Conservation (phyloP, 2,113 vertebrate genomes). For the Rissa tridactyla region DNA sequence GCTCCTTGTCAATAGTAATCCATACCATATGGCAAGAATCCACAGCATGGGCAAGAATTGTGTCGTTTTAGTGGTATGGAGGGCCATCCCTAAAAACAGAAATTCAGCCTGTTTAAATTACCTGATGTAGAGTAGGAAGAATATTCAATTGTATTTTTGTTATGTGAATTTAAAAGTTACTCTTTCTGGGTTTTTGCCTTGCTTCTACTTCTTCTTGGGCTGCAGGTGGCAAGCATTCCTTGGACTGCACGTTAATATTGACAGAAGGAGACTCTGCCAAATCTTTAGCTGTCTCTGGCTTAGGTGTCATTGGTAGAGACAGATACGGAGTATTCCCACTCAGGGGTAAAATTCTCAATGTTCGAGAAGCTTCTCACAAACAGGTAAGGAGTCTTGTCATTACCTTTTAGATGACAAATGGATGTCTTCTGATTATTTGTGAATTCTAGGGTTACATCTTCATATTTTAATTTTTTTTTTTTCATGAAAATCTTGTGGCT, state of each 20-base stretch:
- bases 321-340: conserved; percentile 97
- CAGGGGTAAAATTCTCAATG: conserved; percentile 97
- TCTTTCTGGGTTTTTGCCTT: not conserved
- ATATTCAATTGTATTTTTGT: not conserved
- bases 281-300: conserved; percentile 94
- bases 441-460: not conserved
- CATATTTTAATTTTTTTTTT: not conserved
- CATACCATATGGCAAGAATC: not conserved
- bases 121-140: not conserved
- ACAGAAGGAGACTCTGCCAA: conserved; percentile 98
- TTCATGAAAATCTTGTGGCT: not conserved
- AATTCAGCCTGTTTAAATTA: not conserved
- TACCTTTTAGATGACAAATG: not conserved
- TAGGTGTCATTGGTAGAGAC: conserved; percentile 95
- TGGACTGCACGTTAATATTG: conserved; percentile 95
- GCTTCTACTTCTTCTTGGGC: not conserved
- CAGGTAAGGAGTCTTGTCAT: conserved; percentile 78
- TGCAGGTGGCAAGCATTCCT: conserved; percentile 95
- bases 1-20: not conserved
- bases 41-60: not conserved
- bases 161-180: not conserved
- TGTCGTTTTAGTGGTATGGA: not conserved
- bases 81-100: not conserved
- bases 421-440: not conserved
- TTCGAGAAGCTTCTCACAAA: conserved; percentile 97